These are phyloP conservation scores for Oasisia sp. DNA, from an alignment of 2,888 invertebrate genomes.

Conservation along the genomic window DNA sequence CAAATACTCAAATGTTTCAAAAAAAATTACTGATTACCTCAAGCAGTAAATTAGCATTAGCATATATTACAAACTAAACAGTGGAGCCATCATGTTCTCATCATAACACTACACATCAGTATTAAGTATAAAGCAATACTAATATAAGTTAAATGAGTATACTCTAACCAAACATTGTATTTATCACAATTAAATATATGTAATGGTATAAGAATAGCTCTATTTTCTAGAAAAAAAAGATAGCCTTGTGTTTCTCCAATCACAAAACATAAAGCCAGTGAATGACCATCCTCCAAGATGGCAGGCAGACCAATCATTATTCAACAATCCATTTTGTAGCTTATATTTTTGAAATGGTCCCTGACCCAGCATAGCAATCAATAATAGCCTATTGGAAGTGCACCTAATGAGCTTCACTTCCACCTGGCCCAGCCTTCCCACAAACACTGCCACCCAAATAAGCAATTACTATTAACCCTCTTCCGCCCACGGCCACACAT, in stretches of 20 bases:
- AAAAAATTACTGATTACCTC: too few relatives aligned
- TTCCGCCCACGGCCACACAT: background rate
- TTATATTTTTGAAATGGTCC: background rate
- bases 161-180: background rate
- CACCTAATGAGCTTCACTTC: conserved; percentile 9
- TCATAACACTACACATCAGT: background rate
- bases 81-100: background rate
- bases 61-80: background rate
- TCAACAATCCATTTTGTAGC: too few relatives aligned
- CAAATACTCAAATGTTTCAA: background rate
- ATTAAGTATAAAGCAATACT: background rate
- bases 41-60: background rate
- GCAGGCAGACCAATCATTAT: too few relatives aligned
- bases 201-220: background rate
- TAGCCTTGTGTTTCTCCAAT: background rate
- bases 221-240: background rate
- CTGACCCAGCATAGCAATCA: conserved; percentile 10
- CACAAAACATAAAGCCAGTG: background rate
- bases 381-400: conserved; percentile 13
- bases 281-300: too few relatives aligned
- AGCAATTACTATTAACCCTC: conserved; percentile 12
- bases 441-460: conserved; percentile 17
- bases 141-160: background rate
- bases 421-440: conserved; percentile 11
- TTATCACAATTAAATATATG: background rate